Conservation (phyloP, 2,113 vertebrate genomes). For the Rhadina sibilatrix region DNA sequence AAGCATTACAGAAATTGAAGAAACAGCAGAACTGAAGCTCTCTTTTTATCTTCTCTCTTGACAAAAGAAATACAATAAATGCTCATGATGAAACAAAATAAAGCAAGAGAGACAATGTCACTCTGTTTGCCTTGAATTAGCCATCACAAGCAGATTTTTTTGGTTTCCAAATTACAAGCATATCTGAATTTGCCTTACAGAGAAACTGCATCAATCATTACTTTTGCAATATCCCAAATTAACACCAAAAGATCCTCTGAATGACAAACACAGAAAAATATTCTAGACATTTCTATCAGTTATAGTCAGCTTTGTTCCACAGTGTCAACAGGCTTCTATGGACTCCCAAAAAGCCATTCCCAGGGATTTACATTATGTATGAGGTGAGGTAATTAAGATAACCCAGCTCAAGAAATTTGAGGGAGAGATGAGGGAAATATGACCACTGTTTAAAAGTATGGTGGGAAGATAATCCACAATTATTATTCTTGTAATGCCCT, state of each 20-base stretch:
- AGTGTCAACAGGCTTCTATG: not conserved
- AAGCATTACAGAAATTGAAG: not conserved
- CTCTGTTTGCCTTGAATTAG: not conserved
- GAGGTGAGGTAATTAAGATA: not conserved
- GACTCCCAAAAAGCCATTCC: not conserved
- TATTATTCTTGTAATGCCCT: not conserved
- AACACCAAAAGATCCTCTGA: not conserved
- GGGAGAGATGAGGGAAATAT: not conserved
- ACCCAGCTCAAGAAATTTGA: not conserved
- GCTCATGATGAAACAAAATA: not conserved
- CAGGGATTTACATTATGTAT: not conserved
- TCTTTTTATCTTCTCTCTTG: not conserved
- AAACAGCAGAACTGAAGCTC: not conserved
- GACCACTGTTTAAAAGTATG: not conserved
- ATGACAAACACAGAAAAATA: not conserved
- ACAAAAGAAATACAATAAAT: not conserved
- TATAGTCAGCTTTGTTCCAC: not conserved
- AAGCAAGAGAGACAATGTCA: not conserved
- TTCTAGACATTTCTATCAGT: not conserved
- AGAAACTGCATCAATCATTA: not conserved
- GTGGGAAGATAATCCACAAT: not conserved
- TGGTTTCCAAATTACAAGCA: not conserved
- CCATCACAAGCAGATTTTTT: not conserved
- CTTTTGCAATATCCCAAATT: not conserved
- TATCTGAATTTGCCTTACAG: not conserved